These are phyloP conservation scores for Megatriorchis doriae DNA, from an alignment of 2,113 vertebrate genomes.

Conservation along the genomic window DNA sequence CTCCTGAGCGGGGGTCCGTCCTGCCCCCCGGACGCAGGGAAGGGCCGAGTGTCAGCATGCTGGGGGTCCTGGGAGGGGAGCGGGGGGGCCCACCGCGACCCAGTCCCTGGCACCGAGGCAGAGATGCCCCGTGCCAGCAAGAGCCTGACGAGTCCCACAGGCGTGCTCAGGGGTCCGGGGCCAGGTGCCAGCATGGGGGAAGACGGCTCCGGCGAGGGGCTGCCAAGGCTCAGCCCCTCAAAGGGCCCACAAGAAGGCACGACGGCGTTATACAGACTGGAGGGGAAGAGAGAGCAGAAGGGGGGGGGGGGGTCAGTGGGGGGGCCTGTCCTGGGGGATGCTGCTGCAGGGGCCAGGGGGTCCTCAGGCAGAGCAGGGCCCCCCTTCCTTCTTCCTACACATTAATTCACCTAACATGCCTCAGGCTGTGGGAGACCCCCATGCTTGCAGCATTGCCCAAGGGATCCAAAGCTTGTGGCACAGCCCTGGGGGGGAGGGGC, in stretches of 20 bases:
- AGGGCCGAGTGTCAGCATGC: neutral
- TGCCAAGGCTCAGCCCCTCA: conserved; percentile 69
- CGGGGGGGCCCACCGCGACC: neutral
- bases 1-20: neutral
- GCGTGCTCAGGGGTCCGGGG: neutral
- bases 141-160: conserved; percentile 67
- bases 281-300: neutral
- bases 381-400: neutral
- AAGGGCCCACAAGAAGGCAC: conserved; percentile 79
- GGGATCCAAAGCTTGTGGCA: rapidly evolving
- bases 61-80: neutral
- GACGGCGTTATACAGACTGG: conserved; percentile 77
- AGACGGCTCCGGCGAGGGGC: neutral
- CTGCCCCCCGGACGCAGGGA: neutral
- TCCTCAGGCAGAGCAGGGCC: neutral
- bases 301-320: rapidly evolving
- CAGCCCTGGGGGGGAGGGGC: rapidly evolving
- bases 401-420: rapidly evolving
- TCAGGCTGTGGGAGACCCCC: neutral
- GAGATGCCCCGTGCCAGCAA: conserved; percentile 73
- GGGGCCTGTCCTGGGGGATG: rapidly evolving
- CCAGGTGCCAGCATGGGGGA: neutral
- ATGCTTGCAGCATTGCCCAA: rapidly evolving
- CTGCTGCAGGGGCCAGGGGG: neutral
- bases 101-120: neutral